Evolutionary conservation across 2,888 invertebrate genomes (phyloP), one percentile per base, ranked within the genome.

Genomic region (Limnephilus lunatus): DNA sequence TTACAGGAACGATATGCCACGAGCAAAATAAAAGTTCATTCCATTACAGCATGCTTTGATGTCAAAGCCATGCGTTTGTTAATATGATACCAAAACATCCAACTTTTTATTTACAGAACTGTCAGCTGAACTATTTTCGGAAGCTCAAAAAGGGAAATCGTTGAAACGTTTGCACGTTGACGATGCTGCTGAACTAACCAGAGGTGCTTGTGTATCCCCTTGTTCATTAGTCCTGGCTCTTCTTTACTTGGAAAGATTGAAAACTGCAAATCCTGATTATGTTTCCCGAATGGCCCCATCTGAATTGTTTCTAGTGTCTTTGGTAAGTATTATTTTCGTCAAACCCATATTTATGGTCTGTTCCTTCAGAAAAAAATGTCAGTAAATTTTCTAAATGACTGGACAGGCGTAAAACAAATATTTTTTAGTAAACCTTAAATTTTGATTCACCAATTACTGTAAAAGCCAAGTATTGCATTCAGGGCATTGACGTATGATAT

Each of bases 141-240:
- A 97, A 95, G 97, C 97, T 25, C 98, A 97, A 95, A 97, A 97
- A 94, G 98, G 98, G 39, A 97, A 97, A 94, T 98, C 98, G 1
- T 95, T 98, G 94, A 97, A 98, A 94, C 97, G 98, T 92, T 95
- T 98, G 94, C 97, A 97, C 94, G 96, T 97, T 93, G 97, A 98
- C 94, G 97, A 97, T 94, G 98, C 98, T 93, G 98, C 98, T 87
- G 96, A 97, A 94, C 97, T 98, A 93, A 97, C 97, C 91, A 97
- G 98, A 94, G 97, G 97, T 94, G 98, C 99, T 11, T 98, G 98
- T 95, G 98, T 98, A 94, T 98, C 99, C 14, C 99, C 99, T 0
- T 99, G 99, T 95, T 98, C 99, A 25, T 97, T 99, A 91, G 98
- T 99, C 94, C 97, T 99, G 94, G 99, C 99, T 48, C 96, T 99